phyloP scores from a whole-genome alignment of 1,140 invertebrate genomes.

The Adelges cooleyi region DNA sequence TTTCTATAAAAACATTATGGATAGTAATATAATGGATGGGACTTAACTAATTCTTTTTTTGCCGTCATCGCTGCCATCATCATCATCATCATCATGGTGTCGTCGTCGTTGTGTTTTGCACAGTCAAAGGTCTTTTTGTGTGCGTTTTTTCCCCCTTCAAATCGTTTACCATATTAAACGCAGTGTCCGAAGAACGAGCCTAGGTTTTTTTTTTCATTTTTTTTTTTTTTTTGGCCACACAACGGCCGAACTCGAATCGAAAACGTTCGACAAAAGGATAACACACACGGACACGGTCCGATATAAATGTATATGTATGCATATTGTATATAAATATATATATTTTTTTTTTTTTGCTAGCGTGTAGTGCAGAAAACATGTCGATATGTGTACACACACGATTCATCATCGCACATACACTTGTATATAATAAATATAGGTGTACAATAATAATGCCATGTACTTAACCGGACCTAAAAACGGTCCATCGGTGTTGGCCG shows the following conservation, averaged over 20 bases:
- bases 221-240: slow-evolving; percentile 7
- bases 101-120: slow-evolving; percentile 6
- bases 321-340: too few relatives aligned
- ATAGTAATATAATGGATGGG: slow-evolving; percentile 10
- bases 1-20: slow-evolving; percentile 19
- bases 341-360: too few relatives aligned
- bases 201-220: neutral
- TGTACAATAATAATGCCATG: neutral
- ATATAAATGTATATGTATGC: too few relatives aligned
- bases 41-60: slow-evolving; percentile 23
- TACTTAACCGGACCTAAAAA: neutral
- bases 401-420: neutral
- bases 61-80: too few relatives aligned
- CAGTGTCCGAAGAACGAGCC: neutral
- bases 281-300: too few relatives aligned
- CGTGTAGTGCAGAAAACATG: too few relatives aligned
- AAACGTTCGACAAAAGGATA: slow-evolving; percentile 9
- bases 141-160: slow-evolving; percentile 1
- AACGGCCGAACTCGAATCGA: neutral
- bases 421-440: neutral
- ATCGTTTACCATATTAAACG: slow-evolving; percentile 6
- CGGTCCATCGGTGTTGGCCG: neutral
- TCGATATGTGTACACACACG: too few relatives aligned
- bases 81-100: neutral
- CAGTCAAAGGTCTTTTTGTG: neutral